A percentile compares a stretch with the other conserved stretches of the same genome.
phyloP scores from a whole-genome alignment of 2,888 invertebrate genomes.

The Micropterix aruncella region DNA sequence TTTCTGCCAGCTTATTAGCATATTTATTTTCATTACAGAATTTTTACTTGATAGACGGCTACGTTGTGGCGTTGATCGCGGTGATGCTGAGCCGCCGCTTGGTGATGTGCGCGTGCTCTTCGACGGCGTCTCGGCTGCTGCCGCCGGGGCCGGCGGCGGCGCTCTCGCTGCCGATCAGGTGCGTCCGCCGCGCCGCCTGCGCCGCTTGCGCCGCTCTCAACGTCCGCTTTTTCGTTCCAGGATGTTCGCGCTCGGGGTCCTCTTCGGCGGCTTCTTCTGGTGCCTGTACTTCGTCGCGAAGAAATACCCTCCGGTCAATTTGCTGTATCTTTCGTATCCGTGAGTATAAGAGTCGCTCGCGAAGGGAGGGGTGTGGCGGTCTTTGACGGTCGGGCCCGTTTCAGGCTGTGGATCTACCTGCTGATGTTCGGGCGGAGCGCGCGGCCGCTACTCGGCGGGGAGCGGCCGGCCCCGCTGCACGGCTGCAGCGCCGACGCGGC shows the following conservation, averaged over 20 bases:
- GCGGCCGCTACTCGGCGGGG: constrained; percentile 60
- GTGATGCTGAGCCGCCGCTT: constrained; percentile 70
- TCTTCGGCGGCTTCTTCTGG: constrained; percentile 46
- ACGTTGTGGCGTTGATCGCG: constrained; percentile 72
- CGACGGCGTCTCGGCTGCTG: constrained; percentile 31
- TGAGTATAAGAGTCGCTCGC: too few relatives aligned
- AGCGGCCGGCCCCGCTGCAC: constrained; percentile 48
- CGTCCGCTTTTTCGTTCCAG: constrained; percentile 31
- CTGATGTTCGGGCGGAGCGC: constrained; percentile 69
- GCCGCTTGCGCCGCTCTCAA: not conserved
- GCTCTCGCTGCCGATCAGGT: constrained; percentile 24
- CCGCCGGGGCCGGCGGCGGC: constrained; percentile 29
- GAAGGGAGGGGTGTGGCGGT: too few relatives aligned
- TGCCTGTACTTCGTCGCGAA: constrained; percentile 60
- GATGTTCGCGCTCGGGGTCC: constrained; percentile 44
- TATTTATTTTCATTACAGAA: constrained; percentile 51
- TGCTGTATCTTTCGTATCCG: constrained; percentile 83
- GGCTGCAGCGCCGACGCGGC: constrained; percentile 60
- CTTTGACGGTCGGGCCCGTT: too few relatives aligned
- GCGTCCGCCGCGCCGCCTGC: not conserved
- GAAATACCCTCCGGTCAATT: constrained; percentile 62
- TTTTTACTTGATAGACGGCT: constrained; percentile 84
- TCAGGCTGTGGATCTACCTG: constrained; percentile 61
- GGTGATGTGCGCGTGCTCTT: constrained; percentile 46
- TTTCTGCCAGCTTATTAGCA: not conserved